Conservation (phyloP, 2,113 vertebrate genomes). For the Hemichromis elongatus region DNA sequence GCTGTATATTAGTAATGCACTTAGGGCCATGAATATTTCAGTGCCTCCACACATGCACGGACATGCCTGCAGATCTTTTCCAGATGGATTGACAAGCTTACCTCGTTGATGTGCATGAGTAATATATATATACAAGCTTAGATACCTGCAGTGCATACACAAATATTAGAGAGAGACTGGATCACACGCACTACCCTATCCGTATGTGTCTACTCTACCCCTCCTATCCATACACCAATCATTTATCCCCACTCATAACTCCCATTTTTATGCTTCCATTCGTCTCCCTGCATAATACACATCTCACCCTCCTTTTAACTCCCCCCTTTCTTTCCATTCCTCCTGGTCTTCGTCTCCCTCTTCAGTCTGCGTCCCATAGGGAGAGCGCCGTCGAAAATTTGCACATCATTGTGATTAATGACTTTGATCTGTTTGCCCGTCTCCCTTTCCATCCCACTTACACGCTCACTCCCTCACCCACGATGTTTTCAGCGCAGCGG, state of each 20-base stretch:
- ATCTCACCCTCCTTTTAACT: not conserved
- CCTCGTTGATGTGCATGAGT: not conserved
- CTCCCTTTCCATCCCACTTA: not conserved
- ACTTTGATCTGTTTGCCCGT: constrained; percentile 43
- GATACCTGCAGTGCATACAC: not conserved
- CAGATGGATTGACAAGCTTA: constrained; percentile 28
- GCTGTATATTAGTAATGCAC: not conserved
- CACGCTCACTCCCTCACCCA: constrained; percentile 2
- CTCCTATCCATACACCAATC: constrained; percentile 13
- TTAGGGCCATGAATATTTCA: constrained; percentile 19
- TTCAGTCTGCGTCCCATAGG: not conserved
- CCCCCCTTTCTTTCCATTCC: not conserved
- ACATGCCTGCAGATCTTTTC: not conserved
- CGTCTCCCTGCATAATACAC: constrained; percentile 18
- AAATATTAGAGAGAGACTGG: not conserved
- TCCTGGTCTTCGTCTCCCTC: not conserved
- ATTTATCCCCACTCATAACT: constrained; percentile 28
- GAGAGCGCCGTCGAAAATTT: constrained; percentile 21
- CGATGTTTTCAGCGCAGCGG: not conserved
- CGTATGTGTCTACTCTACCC: not conserved
- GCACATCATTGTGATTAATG: constrained; percentile 61
- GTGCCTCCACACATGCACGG: not conserved
- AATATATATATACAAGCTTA: not conserved
- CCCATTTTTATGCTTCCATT: constrained; percentile 15
- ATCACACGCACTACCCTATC: not conserved